Conservation (phyloP, 92 coral and sea anemone species). For the Heliopora coerulea region DNA sequence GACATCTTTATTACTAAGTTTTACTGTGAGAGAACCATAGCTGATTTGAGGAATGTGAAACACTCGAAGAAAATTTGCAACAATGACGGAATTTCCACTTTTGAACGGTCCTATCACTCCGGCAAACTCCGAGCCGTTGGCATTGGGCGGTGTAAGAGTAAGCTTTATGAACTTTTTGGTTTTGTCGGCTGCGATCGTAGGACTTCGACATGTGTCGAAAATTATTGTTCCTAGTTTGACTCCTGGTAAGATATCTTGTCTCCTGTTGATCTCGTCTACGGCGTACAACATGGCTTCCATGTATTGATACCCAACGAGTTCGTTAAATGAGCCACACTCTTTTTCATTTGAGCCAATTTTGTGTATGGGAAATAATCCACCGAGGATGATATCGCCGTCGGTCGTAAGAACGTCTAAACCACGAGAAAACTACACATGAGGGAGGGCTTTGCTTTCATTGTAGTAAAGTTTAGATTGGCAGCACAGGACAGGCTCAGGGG, state of each 20-base stretch:
- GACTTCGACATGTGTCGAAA: constrained; percentile 59
- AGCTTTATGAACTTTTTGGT: constrained; percentile 46
- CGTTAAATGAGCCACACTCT: constrained; percentile 43
- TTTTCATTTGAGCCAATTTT: constrained; percentile 37
- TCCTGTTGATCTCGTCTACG: constrained; percentile 44
- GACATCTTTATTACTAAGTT: constrained; percentile 52
- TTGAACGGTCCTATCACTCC: constrained; percentile 52
- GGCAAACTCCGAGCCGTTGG: constrained; percentile 37
- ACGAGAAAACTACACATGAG: too few species aligned
- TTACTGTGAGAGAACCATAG: constrained; percentile 51
- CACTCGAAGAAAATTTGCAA: constrained; percentile 47
- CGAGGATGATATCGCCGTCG: constrained; percentile 41
- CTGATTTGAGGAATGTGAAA: constrained; percentile 51
- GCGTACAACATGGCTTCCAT: constrained; percentile 53
- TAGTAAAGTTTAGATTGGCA: too few species aligned
- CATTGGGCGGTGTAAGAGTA: constrained; percentile 16
- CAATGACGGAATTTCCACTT: constrained; percentile 48
- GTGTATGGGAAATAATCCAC: constrained; percentile 48
- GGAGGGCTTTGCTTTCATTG: too few species aligned
- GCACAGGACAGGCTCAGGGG: too few species aligned
- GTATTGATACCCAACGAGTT: constrained; percentile 42
- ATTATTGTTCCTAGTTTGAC: constrained; percentile 47
- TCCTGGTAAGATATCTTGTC: constrained; percentile 44
- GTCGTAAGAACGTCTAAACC: constrained; percentile 6
- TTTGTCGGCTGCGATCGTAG: constrained; percentile 46